A percentile compares a stretch with the other conserved stretches of the same genome.
Evolutionary conservation across 1,140 invertebrate species (phyloP).

Genomic region (Anastrepha ludens): DNA sequence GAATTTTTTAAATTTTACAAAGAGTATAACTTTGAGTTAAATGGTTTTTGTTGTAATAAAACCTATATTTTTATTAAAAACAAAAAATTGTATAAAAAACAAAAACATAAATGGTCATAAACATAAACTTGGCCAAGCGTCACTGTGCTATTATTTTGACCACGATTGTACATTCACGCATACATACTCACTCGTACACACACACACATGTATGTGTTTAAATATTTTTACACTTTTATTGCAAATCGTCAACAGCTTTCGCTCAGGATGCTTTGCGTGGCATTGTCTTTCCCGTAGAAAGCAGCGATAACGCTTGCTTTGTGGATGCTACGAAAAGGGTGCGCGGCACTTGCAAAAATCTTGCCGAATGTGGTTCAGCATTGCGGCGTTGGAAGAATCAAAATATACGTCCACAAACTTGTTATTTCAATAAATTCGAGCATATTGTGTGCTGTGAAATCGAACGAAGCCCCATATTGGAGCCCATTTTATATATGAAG

Average conservation of each 20-base stretch:
- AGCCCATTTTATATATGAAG: slow-evolving; percentile 3
- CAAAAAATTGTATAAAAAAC: too few species aligned
- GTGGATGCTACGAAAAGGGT: slow-evolving; percentile 58
- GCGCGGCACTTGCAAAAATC: slow-evolving; percentile 62
- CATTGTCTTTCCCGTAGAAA: slow-evolving; percentile 68
- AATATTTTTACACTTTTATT: neutral
- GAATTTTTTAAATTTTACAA: too few species aligned
- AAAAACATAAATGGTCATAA: too few species aligned
- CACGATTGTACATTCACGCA: too few species aligned
- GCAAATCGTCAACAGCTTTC: slow-evolving; percentile 46
- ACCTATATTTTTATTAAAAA: too few species aligned
- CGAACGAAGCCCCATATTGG: slow-evolving; percentile 26
- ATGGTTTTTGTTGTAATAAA: too few species aligned
- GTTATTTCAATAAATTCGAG: slow-evolving; percentile 69
- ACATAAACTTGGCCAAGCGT: too few species aligned
- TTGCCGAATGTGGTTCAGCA: slow-evolving; percentile 64
- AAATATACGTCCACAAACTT: slow-evolving; percentile 64
- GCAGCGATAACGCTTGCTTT: slow-evolving; percentile 57
- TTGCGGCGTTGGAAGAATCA: slow-evolving; percentile 61
- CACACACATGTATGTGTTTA: too few species aligned
- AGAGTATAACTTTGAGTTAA: too few species aligned
- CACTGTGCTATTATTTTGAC: too few species aligned
- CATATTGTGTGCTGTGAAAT: slow-evolving; percentile 67
- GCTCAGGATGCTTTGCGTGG: slow-evolving; percentile 61
- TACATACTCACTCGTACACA: too few species aligned